Conservation (phyloP, 2,888 invertebrate genomes). For the Cancer borealis region DNA sequence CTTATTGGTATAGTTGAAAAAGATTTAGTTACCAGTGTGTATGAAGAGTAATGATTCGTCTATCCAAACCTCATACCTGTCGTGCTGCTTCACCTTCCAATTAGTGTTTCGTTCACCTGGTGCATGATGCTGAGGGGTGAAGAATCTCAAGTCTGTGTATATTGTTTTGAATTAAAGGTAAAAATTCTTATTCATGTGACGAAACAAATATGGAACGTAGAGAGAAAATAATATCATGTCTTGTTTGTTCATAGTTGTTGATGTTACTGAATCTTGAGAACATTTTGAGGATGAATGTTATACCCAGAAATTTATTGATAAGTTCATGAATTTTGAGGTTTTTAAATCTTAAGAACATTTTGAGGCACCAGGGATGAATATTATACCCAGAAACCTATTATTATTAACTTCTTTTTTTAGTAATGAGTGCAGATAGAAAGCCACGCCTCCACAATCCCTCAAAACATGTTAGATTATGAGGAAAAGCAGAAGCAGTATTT, state of each 20-base stretch:
- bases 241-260: background rate
- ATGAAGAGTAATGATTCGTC: no score
- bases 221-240: background rate
- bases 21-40: no score
- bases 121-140: no score
- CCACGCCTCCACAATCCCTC: background rate
- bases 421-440: background rate
- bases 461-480: no score
- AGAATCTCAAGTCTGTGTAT: background rate
- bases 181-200: background rate
- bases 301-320: background rate
- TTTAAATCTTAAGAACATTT: background rate
- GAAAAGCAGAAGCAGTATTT: no score
- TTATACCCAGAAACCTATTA: background rate
- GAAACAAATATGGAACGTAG: background rate
- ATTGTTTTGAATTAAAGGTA: background rate
- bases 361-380: background rate
- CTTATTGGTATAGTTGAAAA: no score
- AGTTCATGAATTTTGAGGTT: background rate
- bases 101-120: background rate
- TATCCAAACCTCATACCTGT: background rate
- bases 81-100: background rate
- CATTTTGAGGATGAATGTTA: background rate
- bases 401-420: background rate
- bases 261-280: background rate